Evolutionary conservation across 2,797 vertebrate species (phyloP), one percentile per base, ranked within the genome.

Genomic region (Orientallactaga sibirica): DNA sequence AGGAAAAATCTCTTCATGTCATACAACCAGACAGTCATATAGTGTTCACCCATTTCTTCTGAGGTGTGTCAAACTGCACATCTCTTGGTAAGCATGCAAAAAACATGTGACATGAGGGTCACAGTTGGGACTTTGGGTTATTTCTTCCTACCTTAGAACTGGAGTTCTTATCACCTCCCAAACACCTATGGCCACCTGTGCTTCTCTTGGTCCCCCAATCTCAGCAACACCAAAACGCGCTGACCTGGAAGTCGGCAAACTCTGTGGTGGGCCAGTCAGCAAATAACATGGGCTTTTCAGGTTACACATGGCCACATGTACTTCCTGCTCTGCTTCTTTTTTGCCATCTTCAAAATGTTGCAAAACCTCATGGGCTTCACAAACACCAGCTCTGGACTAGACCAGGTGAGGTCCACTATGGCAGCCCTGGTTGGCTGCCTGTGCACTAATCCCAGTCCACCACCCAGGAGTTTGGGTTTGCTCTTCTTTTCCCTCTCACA

Each of bases 401-500:
- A 74, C 43, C 15, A 16, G 55, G 15, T 58, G 55, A 1, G 24
- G 55, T 20, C 22, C 14, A 58, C 55, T 7, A 19, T 0, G 0
- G 68, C 41, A 2, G 48, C n/a, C 43, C 22, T 2, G 1, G 6
- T 24, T 25, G 7, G 19, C 74, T 6, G 25, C 74, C 14, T 15
- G 20, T n/a, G 10, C 24, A 18, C 15, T 9, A 1, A 37, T 6
- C 48, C 5, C 29, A 62, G 24, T 7, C 25, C 27, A 43, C 33
- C 18, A 61, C 6, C 3, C 3, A 5, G 1, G 67, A 70, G 19
- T 15, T 61, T 55, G 10, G 2, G 33, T 82, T 27, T 64, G 43
- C 27, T 37, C n/a, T 78, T 24, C 61, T n/a, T 78, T 92, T 18
- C 27, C 64, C 20, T 68, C 7, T 66, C 37, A 73, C 33, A 64